Evolutionary conservation across 1,140 invertebrate species (phyloP), one percentile per base, ranked within the genome.

Genomic region (Aphelinus certus): DNA sequence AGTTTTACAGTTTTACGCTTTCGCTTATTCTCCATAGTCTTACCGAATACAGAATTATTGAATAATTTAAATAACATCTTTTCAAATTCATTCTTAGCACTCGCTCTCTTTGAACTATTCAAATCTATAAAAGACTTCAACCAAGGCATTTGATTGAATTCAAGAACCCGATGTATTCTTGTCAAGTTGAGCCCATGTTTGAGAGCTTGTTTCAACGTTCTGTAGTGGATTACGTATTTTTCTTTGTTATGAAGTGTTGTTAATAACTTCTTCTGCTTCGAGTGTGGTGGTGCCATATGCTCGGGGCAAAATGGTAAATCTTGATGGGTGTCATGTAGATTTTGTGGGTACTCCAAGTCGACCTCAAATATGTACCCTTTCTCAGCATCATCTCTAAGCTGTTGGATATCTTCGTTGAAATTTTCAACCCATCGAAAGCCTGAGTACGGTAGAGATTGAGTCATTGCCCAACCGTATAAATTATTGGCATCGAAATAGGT

Each of bases 31-130:
- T 89, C 85, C 78, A 88, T 86, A 3, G 83, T 88, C 79, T 88
- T 88, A 3, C 89, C 86, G 82, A 88, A 86, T 3, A 86, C 80
- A 9, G 78, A 64, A 75, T 88, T 88, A 73, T 86, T 88, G 77
- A 87, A 82, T 3, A 88, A 75, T 51, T 74, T 90, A 69, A 73
- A 89, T 58, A 88, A 83, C 69, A 88, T 82, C 81, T 88, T 88
- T 73, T 87, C 84, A 79, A 89, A 89, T 7, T 64, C 46, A 49
- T 64, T 64, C 48, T 47, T 64, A 47, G 62, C 46, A 47, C 10
- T 7, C 3, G 0, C 80, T 81, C 72, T 81, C 85, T 66, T 63
- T 83, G 2, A 47, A 6, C 82, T 88, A 81, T 88, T 88, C 47
- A 86, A 76, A 58, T 88, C 83, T 47, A 88, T 87, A 75, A 87